Base-by-base conservation (phyloP, 2,113 vertebrate species). In the Psittacula cyanocephala region DNA sequence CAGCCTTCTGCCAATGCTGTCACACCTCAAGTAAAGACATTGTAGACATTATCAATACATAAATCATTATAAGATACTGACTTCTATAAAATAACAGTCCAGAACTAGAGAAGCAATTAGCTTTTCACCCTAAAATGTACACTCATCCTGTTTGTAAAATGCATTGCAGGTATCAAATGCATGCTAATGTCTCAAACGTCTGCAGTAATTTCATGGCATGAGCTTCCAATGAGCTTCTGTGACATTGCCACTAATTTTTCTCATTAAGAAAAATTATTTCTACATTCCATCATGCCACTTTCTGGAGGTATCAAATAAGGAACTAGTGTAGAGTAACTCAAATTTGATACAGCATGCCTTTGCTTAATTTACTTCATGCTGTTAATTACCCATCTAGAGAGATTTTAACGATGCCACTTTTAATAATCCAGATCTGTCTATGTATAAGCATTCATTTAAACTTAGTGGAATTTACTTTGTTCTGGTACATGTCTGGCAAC, bases 311-410 rank as follows among this genome's bases (percentile, higher is more conserved):
- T 68, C 53, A 75, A 86, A 46, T 79, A 74, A 89, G 75, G 59
- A 96, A 79, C 59, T 77, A 43, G 41, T 77, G 79, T 70, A 89
- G 46, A 88, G 88, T 88, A 95, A 82, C 41, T 77, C 88, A 96
- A 78, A 95, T 96, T 93, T 90, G 94, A 91, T 83, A 81, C 79
- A 93, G 53, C 4, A 1, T 94, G 57, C 85, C 89, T 84, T 91
- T 92, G 86, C 86, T 95, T 95, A 96, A 96, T 95, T 97, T 97
- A 94, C 50, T 96, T 94, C 90, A 43, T 86, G 84, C 72, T 97
- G 91, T 90, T 97, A 97, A 96, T 97, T 97, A 94, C 43, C 49
- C 53, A 77, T 93, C 93, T 83, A 94, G 88, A 93, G 89, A 96
- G 49, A 96, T 86, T 95, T 95, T 92, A 96, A 94, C 89, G 79